phyloP scores from a whole-genome alignment of 2,113 vertebrate genomes.

The Hyla sarda region DNA sequence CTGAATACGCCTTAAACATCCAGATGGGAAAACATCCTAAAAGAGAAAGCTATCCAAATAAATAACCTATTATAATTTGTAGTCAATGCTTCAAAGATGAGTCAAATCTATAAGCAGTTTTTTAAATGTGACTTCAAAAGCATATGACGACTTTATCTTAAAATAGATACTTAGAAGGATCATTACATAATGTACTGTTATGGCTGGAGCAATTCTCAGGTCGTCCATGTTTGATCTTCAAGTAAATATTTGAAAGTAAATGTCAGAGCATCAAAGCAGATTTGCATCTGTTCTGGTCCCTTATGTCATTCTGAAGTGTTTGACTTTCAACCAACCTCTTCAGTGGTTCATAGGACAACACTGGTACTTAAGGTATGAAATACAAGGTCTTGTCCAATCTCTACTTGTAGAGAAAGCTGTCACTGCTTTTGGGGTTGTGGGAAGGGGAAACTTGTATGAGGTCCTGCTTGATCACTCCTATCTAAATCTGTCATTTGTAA shows the following conservation, averaged over 20 bases:
- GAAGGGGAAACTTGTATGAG: neutral
- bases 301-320: conserved; percentile 13
- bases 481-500: neutral
- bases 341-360: neutral
- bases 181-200: neutral
- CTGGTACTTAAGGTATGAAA: neutral
- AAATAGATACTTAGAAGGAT: neutral
- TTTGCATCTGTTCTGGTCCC: conserved; percentile 26
- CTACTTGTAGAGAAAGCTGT: neutral
- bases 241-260: conserved; percentile 39
- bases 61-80: no score
- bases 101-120: neutral
- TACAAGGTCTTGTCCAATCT: neutral
- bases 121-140: neutral
- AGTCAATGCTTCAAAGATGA: no score
- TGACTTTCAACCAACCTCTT: conserved; percentile 39
- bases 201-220: neutral
- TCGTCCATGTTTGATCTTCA: neutral
- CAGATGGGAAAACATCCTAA: no score
- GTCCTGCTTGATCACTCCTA: neutral
- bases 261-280: conserved; percentile 18
- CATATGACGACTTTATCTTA: neutral
- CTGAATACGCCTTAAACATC: no score
- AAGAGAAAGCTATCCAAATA: no score
- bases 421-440: neutral